Evolutionary conservation across 2,888 invertebrate species (phyloP).

Genomic region (Malachius bipustulatus): DNA sequence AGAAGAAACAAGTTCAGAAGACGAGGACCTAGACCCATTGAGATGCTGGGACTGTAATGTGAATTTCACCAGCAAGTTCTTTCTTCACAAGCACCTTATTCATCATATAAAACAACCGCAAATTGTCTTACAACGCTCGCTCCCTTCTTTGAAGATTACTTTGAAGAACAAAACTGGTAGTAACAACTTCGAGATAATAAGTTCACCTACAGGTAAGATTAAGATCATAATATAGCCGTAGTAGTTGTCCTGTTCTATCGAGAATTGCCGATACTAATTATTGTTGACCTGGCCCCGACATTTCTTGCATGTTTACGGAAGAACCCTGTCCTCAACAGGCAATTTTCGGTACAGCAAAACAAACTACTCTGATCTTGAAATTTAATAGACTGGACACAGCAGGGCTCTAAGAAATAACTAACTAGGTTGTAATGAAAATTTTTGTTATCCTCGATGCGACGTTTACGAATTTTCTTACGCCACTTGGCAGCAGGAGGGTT

Average conservation of each 20-base stretch:
- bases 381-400: slow-evolving; percentile 10
- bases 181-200: slow-evolving; percentile 33
- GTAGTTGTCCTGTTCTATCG: no score
- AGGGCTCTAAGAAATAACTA: no score
- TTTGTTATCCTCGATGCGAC: no score
- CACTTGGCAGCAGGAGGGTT: no score
- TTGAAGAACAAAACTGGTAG: slow-evolving; percentile 33
- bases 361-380: slow-evolving; percentile 19
- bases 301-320: background rate
- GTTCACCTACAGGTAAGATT: slow-evolving; percentile 25
- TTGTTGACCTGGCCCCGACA: background rate
- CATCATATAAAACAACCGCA: slow-evolving; percentile 42
- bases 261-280: background rate
- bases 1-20: no score
- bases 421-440: no score
- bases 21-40: slow-evolving; percentile 21
- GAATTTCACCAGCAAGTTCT: slow-evolving; percentile 39
- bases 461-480: no score
- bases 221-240: background rate
- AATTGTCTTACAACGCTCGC: slow-evolving; percentile 39
- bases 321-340: background rate
- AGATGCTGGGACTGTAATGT: slow-evolving; percentile 43
- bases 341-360: slow-evolving; percentile 5
- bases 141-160: slow-evolving; percentile 40
- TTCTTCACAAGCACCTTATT: slow-evolving; percentile 42